Base-by-base conservation (phyloP, 23 tunicate genomes). In the Ciona savignyi region DNA sequence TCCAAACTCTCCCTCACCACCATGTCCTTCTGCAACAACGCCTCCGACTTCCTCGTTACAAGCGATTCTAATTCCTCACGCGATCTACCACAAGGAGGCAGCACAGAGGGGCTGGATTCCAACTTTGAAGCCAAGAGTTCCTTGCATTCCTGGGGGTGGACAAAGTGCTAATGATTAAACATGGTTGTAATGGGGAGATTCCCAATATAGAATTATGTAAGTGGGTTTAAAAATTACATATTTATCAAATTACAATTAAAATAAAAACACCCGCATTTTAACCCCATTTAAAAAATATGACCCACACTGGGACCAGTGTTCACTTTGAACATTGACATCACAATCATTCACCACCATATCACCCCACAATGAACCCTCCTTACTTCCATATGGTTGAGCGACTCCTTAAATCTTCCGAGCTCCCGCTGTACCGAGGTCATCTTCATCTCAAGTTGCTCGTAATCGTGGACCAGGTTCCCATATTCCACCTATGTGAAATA, bases 391-490 rank as follows among this genome's bases (percentile, higher is more conserved):
- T 90, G 80, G 24, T 70, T 74, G 25, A 72, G 35, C 30, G 76
- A 48, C 32, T 83, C 90, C 48, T 83, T 74, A 26, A 90, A 70
- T 26, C 81, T 25, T 1, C 21, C 34, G 23, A 79, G 34, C 60
- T 90, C 86, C 48, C 78, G 66, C 31, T 78, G 82, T n/a, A 83
- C 70, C 4, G 85, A 35, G 21, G 30, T 2, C 60, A 83, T 30
- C 70, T 79, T 79, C 79, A 84, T 34, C 70, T 90, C 86, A 34
- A 79, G 32, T 70, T 90, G 97, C 29, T 90, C 90, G 35, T 90
- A 90, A 74, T 90, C 97, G 60, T 80, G 86, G 26, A 90, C 97
- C 69, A 90, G 77, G 77, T 90, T 90, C 23, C 80, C 70, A 49
- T 83, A 90, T 15, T n/a, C 49, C n/a, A n/a, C n/a, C n/a, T n/a